Base-by-base conservation (phyloP, 2,113 vertebrate species). In the Chaetura pelagica region DNA sequence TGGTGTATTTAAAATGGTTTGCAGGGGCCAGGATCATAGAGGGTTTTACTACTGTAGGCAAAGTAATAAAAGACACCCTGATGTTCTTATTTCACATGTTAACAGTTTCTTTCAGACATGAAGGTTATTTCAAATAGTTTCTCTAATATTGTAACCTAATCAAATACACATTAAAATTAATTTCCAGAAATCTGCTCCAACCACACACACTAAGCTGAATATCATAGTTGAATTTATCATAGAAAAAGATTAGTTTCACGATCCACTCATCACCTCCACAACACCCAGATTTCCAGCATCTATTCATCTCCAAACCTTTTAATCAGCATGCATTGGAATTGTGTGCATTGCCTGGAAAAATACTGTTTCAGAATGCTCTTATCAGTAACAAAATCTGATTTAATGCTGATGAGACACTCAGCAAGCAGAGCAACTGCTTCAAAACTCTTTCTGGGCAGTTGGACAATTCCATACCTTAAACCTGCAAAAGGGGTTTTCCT, bases 401-500 rank as follows among this genome's bases (percentile, higher is more conserved):
- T 32, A 74, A 62, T 23, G 23, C 40, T 34, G 23, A 4, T 0
- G 13, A 68, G 69, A 58, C 2, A 51, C 44, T 27, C 22, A 51
- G 68, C 46, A 27, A 52, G 21, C 11, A n/a, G 42, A 59, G 12
- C 4, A 24, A 49, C 21, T 27, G 52, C 59, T 71, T 5, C 21
- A 29, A 38, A 40, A 18, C 46, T 51, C 13, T 22, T 11, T 23
- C 26, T 1, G 30, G 67, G 62, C 29, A 63, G 34, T 0, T 38
- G 42, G 49, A n/a, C 19, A 46, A 30, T 0, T 57, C 29, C 84
- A 7, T 98, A 99, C 99, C 99, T 99, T 99, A 97, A 99, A 99
- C 82, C 99, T 98, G 97, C 99, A 99, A 96, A 99, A 99, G 20
- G 99, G 98, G 95, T 99, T 99, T 96, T 99, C 99, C 96, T 98